Evolutionary conservation across 2,797 vertebrate genomes (phyloP).

Genomic region (Danio aesculapii): DNA sequence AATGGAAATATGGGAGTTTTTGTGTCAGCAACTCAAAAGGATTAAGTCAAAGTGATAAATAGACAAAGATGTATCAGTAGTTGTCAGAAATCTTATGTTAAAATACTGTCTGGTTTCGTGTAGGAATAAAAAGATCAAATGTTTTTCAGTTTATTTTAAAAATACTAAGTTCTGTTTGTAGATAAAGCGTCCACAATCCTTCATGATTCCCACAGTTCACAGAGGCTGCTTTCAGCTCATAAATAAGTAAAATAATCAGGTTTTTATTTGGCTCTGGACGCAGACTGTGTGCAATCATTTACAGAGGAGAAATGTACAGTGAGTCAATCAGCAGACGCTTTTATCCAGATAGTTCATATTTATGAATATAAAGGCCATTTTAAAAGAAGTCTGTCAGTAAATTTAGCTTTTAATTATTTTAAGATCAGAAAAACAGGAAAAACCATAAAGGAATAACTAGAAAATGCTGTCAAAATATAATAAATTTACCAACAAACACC

Average conservation of each 20-base stretch:
- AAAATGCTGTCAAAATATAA: too few relatives aligned
- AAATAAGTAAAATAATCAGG: neutral
- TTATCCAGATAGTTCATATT: too few relatives aligned
- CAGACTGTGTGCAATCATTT: neutral
- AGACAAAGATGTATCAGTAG: neutral
- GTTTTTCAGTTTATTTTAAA: neutral
- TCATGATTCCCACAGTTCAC: neutral
- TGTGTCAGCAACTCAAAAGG: neutral
- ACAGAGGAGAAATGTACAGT: neutral
- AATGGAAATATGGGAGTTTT: neutral
- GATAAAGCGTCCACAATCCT: neutral
- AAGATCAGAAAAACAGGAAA: too few relatives aligned
- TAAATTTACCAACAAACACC: neutral
- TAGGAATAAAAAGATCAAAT: neutral
- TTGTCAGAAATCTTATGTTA: neutral
- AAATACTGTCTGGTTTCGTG: neutral
- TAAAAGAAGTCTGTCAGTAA: too few relatives aligned
- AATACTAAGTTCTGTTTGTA: neutral
- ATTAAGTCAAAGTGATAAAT: neutral
- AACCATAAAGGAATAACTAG: too few relatives aligned
- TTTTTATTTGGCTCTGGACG: neutral
- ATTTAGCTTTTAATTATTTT: too few relatives aligned
- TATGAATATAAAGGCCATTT: too few relatives aligned
- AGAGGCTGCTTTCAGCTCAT: neutral
- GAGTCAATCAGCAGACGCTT: too few relatives aligned